Evolutionary conservation across 2,113 vertebrate species (phyloP), one percentile per base, ranked within the genome.

Genomic region (Pardalotus punctatus): DNA sequence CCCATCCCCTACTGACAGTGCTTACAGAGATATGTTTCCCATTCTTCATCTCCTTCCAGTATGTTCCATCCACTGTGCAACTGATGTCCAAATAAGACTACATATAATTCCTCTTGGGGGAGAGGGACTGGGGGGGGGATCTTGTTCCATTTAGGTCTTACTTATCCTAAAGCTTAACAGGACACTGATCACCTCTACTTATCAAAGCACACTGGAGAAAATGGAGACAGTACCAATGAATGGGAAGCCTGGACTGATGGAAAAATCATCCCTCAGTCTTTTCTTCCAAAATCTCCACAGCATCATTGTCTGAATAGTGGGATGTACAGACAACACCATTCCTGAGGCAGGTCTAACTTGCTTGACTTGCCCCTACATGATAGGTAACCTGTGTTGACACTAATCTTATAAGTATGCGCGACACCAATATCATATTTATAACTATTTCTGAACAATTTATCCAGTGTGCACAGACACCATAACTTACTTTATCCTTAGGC

Each of bases 371-470:
- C 81, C 57, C 66, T 91, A 76, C 36, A 47, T 25, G 73, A 89
- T 13, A 89, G 61, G 76, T 81, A 96, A 93, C 81, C 77, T 5
- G 0, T 71, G 81, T 10, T 95, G 86, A 84, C 77, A 72, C 25
- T 93, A 72, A 95, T 94, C 83, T 86, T 74, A 0, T 25, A 91
- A 84, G 53, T 72, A 96, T 74, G 83, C 36, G 76, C 0, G 0
- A 69, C 29, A 66, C 23, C 50, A 94, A 14, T 88, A 93, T 48
- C 53, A 38, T 71, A 82, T 86, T 90, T 71, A 78, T 81, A 67
- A 51, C 94, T 40, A 86, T 78, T 94, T 77, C 43, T 94, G 51
- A 85, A 74, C 60, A 45, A 66, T 71, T 90, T 82, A 92, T 62
- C 60, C 80, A 81, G n/a, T 1, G 1, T 48, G 40, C 24, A 65